phyloP scores from a whole-genome alignment of 2,797 vertebrate species.

The Onychomys torridus region DNA sequence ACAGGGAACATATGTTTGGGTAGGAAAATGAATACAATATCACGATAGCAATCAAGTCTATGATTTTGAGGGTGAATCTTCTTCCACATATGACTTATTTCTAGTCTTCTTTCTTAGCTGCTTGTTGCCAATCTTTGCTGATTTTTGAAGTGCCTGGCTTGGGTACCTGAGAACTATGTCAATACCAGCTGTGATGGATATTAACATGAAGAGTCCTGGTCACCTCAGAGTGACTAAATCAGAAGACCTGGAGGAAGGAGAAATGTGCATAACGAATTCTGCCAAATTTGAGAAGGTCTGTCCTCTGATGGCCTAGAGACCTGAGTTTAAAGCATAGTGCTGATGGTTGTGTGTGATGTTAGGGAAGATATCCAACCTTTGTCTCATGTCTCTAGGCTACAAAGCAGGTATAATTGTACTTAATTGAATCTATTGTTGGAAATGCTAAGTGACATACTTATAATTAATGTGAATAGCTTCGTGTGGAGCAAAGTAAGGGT shows the following conservation, averaged over 20 bases:
- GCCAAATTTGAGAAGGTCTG: neutral
- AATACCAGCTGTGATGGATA: neutral
- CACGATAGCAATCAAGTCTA: neutral
- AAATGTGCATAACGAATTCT: neutral
- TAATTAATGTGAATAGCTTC: slow-evolving; percentile 7
- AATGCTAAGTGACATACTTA: slow-evolving; percentile 40
- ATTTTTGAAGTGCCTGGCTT: neutral
- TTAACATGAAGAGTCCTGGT: neutral
- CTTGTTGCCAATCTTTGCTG: neutral
- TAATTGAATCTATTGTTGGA: slow-evolving; percentile 34
- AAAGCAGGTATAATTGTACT: neutral
- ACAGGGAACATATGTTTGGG: neutral
- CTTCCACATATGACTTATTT: neutral
- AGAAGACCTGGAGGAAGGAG: neutral
- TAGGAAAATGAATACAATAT: neutral
- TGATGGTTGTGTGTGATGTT: neutral
- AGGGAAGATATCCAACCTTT: slow-evolving; percentile 3
- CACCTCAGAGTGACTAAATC: neutral
- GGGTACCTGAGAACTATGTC: neutral
- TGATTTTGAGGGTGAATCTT: neutral
- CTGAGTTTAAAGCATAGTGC: neutral
- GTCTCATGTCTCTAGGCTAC: slow-evolving; percentile 15
- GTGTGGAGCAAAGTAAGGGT: neutral
- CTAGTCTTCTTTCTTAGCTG: neutral
- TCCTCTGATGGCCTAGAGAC: neutral